Evolutionary conservation across 2,888 invertebrate genomes (phyloP).

Genomic region (Theristus sp.): DNA sequence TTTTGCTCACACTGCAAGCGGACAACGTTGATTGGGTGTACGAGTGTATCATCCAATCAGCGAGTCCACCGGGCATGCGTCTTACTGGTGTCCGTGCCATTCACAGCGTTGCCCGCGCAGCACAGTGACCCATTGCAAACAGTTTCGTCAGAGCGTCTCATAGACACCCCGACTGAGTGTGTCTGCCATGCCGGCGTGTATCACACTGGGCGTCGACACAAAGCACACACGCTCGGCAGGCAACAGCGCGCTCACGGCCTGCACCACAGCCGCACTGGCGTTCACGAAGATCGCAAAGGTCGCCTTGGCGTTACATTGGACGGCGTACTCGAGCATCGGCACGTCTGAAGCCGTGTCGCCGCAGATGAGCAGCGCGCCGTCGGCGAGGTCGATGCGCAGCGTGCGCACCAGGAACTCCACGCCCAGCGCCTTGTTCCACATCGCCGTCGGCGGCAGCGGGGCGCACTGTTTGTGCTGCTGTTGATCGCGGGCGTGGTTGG

Average conservation of each 20-base stretch:
- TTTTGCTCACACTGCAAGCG: no score
- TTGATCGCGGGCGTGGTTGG: no score
- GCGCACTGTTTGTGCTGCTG: slow-evolving; percentile 5
- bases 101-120: no score
- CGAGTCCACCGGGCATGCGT: no score
- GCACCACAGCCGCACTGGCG: neutral
- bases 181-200: slow-evolving; percentile 22
- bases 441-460: neutral
- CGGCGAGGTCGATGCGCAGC: neutral
- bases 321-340: slow-evolving; percentile 19
- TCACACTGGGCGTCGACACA: slow-evolving; percentile 10
- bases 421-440: slow-evolving; percentile 5
- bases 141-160: no score
- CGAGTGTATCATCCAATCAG: no score
- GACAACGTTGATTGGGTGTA: no score
- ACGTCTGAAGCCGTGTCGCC: slow-evolving; percentile 25
- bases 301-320: neutral
- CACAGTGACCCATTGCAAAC: no score
- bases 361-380: slow-evolving; percentile 19
- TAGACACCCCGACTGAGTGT: neutral
- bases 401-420: slow-evolving; percentile 9
- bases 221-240: neutral
- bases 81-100: no score
- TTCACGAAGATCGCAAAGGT: slow-evolving; percentile 5
- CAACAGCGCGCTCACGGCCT: neutral